Conservation (phyloP, 2,797 vertebrate species). For the Cuniculus paca region DNA sequence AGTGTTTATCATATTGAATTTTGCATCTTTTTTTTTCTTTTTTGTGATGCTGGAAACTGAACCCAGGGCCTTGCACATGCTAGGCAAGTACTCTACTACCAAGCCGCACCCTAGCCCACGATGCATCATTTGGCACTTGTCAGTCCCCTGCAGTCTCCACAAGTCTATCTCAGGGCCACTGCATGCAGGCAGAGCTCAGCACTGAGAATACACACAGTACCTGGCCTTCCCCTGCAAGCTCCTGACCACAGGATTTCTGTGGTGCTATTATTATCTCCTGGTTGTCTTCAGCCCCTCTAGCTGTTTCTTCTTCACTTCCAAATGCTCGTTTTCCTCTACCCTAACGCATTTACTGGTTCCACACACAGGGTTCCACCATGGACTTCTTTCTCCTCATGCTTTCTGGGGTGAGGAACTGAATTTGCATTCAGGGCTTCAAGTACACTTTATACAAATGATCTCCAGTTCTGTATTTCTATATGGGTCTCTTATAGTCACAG, state of each 20-base stretch:
- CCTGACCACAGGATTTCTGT: background rate
- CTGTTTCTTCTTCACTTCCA: constrained; percentile 9
- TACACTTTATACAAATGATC: background rate
- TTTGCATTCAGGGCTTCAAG: background rate
- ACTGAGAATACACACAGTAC: background rate
- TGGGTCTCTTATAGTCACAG: background rate
- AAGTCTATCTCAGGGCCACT: background rate
- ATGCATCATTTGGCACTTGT: background rate
- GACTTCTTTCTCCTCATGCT: background rate
- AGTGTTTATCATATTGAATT: background rate
- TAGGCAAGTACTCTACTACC: background rate
- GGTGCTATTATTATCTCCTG: background rate
- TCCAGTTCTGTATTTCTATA: constrained; percentile 43
- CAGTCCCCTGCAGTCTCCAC: background rate
- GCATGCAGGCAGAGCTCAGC: background rate
- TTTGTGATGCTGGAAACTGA: background rate
- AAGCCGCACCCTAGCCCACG: background rate
- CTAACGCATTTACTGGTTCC: background rate
- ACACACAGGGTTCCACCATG: background rate
- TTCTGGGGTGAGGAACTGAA: background rate
- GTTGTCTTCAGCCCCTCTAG: background rate
- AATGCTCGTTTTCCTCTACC: background rate
- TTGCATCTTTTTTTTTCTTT: background rate
- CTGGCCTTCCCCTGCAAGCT: background rate
- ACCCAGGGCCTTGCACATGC: background rate